Evolutionary conservation across 2,888 invertebrate species (phyloP).

Genomic region (Encarsia formosa): DNA sequence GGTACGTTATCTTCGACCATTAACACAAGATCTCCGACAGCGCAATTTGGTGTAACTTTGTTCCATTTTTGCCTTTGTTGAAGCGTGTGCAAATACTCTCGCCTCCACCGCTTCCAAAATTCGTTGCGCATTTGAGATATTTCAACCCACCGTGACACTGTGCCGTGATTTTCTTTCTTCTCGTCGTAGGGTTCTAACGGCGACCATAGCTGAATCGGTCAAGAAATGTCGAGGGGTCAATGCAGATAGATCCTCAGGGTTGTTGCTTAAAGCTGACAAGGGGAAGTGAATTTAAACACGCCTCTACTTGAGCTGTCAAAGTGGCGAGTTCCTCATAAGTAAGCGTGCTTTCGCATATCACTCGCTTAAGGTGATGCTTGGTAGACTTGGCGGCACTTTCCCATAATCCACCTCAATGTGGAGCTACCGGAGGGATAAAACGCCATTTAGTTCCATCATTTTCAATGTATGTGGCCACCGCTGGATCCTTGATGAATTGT

Average conservation of each 20-base stretch:
- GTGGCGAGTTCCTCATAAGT: not conserved
- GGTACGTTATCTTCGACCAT: constrained; percentile 23
- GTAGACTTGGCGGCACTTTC: not conserved
- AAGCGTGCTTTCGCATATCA: not conserved
- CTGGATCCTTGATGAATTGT: too few relatives aligned
- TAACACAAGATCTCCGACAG: constrained; percentile 25
- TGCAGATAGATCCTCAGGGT: not conserved
- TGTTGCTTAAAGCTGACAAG: not conserved
- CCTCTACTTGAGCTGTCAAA: not conserved
- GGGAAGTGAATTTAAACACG: not conserved
- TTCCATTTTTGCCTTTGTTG: constrained; percentile 29
- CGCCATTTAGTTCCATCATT: not conserved
- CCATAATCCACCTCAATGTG: not conserved
- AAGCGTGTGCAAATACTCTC: constrained; percentile 1
- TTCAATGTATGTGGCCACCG: not conserved
- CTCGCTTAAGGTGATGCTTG: not conserved
- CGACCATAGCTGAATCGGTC: not conserved
- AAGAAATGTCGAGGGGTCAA: not conserved
- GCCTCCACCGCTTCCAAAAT: not conserved
- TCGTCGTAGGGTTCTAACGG: not conserved
- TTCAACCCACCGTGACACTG: not conserved
- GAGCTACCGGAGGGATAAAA: not conserved
- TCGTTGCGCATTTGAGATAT: not conserved
- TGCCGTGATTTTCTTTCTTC: too few relatives aligned
- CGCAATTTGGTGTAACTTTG: not conserved